Evolutionary conservation across 2,797 vertebrate species (phyloP), one percentile per base, ranked within the genome.

Genomic region (Sebastes itinus): DNA sequence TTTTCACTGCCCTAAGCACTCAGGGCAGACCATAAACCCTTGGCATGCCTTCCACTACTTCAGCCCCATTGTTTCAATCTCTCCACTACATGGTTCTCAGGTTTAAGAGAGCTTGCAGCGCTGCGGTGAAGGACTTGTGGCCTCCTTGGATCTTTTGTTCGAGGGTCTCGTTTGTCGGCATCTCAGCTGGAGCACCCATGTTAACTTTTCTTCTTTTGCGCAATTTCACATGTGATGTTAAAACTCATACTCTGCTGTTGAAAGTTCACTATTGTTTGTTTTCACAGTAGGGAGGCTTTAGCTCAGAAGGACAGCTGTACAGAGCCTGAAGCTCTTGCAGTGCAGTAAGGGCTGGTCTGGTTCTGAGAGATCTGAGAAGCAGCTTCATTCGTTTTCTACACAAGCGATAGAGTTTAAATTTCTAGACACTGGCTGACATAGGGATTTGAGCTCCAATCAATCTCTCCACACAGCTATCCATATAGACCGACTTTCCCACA

Each of bases 21-120:
- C 84, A 85, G 72, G 77, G 74, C 86, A 92, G 91, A 92, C 92
- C 68, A 88, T 93, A 93, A 93, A 94, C 93, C 90, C 88, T 90
- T 90, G 88, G 88, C 93, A 91, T 93, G 91, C 92, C 90, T 89
- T 84, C 73, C 80, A 75, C 87, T 75, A 87, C 93, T 92, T 91
- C 87, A 92, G 61, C 68, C 66, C 72, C 75, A 88, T 94, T 93
- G 94, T 94, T 87, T 84, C 74, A 60, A 71, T 69, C 87, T 56
- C 84, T 84, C 83, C 71, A 82, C 84, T 79, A 81, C 86, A 84
- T 85, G 86, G 69, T 82, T 82, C 69, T 89, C 75, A 81, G 77
- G 81, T 92, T 92, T 83, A 84, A 88, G 80, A 89, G 91, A 80
- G 61, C 84, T 78, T 56, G 58, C 84, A 70, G 78, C 1, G 2